Base-by-base conservation (phyloP, 2,797 vertebrate genomes). In the Buceros bicornis region DNA sequence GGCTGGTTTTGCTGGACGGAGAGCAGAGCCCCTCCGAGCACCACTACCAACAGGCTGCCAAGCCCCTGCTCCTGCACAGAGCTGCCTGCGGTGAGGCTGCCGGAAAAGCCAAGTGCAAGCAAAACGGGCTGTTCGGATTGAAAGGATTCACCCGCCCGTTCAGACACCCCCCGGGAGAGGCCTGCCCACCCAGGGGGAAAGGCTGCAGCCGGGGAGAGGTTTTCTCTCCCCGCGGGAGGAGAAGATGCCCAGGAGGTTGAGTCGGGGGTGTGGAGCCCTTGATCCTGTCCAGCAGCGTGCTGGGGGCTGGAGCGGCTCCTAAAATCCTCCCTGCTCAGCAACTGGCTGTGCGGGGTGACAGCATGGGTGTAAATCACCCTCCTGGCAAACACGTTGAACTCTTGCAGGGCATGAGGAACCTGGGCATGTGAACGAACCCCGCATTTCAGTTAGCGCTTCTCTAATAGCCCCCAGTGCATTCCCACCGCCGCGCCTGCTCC, bases 71-170 rank as follows among this genome's bases (percentile, higher is more conserved):
- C 45, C 21, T 31, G 31, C 47, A 4, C 0, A 21, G 50, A 45
- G 72, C 29, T 43, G 13, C 60, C 33, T 21, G 3, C 3, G 3
- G 6, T 0, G 33, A 16, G 29, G 47, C 47, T n/a, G 71, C 29
- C 7, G 8, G 16, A 12, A 45, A 26, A 79, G 22, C 4, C 40
- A 8, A 54, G 37, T 16, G 5, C 1, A 2, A 13, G 2, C 11
- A n/a, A 24, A 65, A 48, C 0, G 15, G 22, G 60, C 60, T 61
- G 33, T 25, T 24, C 22, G 65, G 60, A 29, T 53, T 21, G 8
- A 13, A 16, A 42, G 12, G 37, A 40, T 40, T 40, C 47, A 10
- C 29, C 64, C 3, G 10, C 13, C 42, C 50, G 40, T 13, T n/a
- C 69, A 53, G 67, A 5, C 22, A 20, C 9, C 45, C 19, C 40